These are phyloP conservation scores for Phylloscopus collybita DNA, from an alignment of 2,797 vertebrate genomes.

Conservation along the genomic window DNA sequence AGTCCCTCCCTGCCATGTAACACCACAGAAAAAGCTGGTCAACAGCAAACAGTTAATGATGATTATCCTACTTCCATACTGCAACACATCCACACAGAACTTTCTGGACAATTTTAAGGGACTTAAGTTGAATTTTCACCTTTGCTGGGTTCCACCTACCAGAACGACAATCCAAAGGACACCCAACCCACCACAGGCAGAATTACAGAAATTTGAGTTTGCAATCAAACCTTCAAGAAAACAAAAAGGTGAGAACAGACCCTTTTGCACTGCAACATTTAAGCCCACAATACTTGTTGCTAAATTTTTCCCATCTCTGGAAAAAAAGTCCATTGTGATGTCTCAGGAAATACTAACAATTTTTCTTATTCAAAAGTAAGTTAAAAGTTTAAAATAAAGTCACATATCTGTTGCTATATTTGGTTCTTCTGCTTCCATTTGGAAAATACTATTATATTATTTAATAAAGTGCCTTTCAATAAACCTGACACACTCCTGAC, in stretches of 20 bases:
- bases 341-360: not conserved
- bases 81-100: not conserved
- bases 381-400: not conserved
- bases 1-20: not conserved
- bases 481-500: not conserved
- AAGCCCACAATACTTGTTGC: not conserved
- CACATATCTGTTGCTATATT: not conserved
- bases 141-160: not conserved
- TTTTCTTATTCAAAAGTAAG: not conserved
- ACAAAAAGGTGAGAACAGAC: not conserved
- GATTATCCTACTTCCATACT: not conserved
- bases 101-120: not conserved
- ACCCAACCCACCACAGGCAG: not conserved
- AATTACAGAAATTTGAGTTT: not conserved
- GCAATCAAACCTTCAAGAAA: not conserved
- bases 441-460: not conserved
- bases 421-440: not conserved
- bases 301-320: not conserved
- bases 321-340: not conserved
- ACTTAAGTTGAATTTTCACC: not conserved
- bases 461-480: not conserved
- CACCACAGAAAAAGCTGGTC: fast-evolving
- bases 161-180: not conserved
- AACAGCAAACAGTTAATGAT: not conserved
- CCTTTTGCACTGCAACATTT: not conserved